Percentiles rank a stretch among this genome's conserved stretches.
Evolutionary conservation across 2,113 vertebrate species (phyloP).

Genomic region (Electrona antarctica): DNA sequence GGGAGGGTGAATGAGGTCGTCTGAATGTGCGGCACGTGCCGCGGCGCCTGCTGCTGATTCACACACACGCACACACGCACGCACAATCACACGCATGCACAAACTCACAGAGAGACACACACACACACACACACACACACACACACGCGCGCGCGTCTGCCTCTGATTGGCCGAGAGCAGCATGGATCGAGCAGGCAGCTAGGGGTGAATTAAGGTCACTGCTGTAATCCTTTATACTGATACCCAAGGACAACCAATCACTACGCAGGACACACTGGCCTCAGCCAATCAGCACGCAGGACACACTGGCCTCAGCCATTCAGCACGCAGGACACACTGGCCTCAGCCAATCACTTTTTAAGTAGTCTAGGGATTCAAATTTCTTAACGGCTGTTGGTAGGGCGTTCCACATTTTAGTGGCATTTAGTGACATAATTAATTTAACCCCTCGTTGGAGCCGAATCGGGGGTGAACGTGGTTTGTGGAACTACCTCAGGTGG

Average conservation of each 20-base stretch:
- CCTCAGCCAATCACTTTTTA: too few species aligned
- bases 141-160: constrained; percentile 8
- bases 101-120: constrained; percentile 37
- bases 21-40: constrained; percentile 72
- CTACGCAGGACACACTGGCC: constrained; percentile 65
- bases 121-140: constrained; percentile 24
- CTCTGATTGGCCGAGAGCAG: constrained; percentile 60
- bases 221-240: constrained; percentile 66
- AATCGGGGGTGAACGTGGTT: too few species aligned
- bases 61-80: constrained; percentile 39
- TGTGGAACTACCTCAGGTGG: too few species aligned
- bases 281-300: constrained; percentile 18
- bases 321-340: too few species aligned
- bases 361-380: too few species aligned
- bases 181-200: constrained; percentile 42
- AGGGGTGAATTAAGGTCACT: constrained; percentile 75
- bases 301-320: too few species aligned
- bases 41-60: constrained; percentile 63
- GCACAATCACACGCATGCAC: constrained; percentile 39
- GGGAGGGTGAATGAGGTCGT: constrained; percentile 66
- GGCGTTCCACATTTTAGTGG: too few species aligned
- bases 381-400: too few species aligned
- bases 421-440: too few species aligned
- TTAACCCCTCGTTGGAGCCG: too few species aligned
- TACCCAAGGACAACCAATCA: too few species aligned